These are phyloP conservation scores for Ophonus ardosiacus DNA, from an alignment of 2,888 invertebrate genomes.

Conservation along the genomic window DNA sequence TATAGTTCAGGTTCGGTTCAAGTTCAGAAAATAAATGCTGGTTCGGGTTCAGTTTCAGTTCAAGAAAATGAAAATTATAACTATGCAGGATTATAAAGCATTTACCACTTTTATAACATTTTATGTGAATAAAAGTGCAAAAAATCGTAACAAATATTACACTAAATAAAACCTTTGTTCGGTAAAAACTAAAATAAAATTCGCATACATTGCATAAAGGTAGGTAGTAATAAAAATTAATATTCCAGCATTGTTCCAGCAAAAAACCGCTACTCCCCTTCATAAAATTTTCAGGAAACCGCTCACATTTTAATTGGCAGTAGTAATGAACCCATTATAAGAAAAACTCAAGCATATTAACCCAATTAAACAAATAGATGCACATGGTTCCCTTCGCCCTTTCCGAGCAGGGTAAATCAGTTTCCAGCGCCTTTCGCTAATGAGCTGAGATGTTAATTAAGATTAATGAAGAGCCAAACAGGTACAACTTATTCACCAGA, in stretches of 20 bases:
- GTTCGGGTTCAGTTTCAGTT: too few species aligned
- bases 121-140: too few species aligned
- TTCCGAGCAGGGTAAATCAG: background rate
- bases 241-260: background rate
- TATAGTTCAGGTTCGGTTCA: too few species aligned
- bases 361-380: slow-evolving; percentile 10
- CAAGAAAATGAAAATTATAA: too few species aligned
- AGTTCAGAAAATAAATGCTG: too few species aligned
- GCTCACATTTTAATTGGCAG: background rate
- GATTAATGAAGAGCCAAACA: slow-evolving; percentile 52
- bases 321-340: slow-evolving; percentile 4
- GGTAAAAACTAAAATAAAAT: background rate
- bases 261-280: background rate
- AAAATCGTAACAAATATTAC: too few species aligned
- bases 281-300: background rate
- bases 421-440: slow-evolving; percentile 27
- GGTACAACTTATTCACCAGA: slow-evolving; percentile 22
- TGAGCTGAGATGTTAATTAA: slow-evolving; percentile 50
- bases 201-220: background rate
- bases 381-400: background rate
- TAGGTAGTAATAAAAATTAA: background rate
- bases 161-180: too few species aligned
- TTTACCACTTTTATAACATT: too few species aligned
- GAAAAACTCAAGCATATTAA: slow-evolving; percentile 18
- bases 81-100: too few species aligned